These are phyloP conservation scores for Cryptus armator DNA, from an alignment of 2,888 invertebrate genomes.

Conservation along the genomic window DNA sequence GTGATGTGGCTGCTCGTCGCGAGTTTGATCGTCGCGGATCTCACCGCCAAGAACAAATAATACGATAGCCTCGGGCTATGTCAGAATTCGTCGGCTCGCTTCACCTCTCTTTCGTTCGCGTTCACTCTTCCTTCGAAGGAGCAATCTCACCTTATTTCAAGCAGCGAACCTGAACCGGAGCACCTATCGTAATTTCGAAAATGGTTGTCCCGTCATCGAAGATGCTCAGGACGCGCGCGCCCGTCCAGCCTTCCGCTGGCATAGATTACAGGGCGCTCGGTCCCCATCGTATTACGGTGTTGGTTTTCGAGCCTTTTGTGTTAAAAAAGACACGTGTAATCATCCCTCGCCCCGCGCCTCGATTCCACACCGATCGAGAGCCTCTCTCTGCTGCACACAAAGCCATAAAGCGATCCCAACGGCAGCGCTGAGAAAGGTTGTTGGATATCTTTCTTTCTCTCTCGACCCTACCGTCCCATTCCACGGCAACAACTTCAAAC, in stretches of 20 bases:
- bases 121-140: slow-evolving; percentile 38
- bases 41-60: slow-evolving; percentile 83
- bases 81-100: slow-evolving; percentile 55
- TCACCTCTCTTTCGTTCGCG: slow-evolving; percentile 21
- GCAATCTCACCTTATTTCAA: slow-evolving; percentile 62
- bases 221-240: slow-evolving; percentile 47
- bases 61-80: slow-evolving; percentile 76
- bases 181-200: slow-evolving; percentile 82
- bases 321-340: slow-evolving; percentile 85
- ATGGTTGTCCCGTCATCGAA: slow-evolving; percentile 83
- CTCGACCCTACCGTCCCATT: slow-evolving; percentile 32
- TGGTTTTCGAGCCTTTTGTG: slow-evolving; percentile 86
- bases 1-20: slow-evolving; percentile 64
- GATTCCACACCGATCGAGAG: slow-evolving; percentile 28
- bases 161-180: slow-evolving; percentile 52
- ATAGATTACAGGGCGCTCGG: slow-evolving; percentile 84
- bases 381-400: slow-evolving; percentile 33
- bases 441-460: slow-evolving; percentile 18
- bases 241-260: slow-evolving; percentile 59
- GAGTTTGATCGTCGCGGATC: slow-evolving; percentile 75
- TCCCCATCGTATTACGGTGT: slow-evolving; percentile 84
- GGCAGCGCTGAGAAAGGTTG: slow-evolving; percentile 10
- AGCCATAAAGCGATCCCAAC: slow-evolving; percentile 45
- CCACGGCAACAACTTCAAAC: slow-evolving; percentile 26
- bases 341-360: slow-evolving; percentile 73